A percentile compares a stretch with the other conserved stretches of the same genome.
Conservation (phyloP, 2,797 vertebrate species). For the Tragopan temminckii region DNA sequence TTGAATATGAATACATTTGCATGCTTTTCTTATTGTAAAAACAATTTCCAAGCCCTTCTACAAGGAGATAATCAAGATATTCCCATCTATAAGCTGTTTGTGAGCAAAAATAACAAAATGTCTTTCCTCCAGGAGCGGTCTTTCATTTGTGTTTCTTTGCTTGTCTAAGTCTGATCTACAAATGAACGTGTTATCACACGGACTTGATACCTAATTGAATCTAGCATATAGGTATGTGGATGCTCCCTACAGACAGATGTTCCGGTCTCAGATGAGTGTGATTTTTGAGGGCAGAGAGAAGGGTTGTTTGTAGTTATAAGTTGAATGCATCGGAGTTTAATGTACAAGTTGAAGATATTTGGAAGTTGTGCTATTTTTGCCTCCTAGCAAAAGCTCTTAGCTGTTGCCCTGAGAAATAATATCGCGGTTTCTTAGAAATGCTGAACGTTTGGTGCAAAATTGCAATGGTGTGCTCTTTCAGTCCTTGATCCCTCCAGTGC, state of each 20-base stretch:
- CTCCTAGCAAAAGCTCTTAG: background rate
- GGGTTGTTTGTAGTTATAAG: background rate
- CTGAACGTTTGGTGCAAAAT: too few species aligned
- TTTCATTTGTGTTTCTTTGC: background rate
- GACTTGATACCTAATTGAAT: background rate
- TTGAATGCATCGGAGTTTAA: background rate
- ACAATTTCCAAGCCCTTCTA: background rate
- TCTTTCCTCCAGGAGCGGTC: background rate
- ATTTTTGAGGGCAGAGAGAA: background rate
- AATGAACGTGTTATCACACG: background rate
- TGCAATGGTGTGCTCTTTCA: too few species aligned
- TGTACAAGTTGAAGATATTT: background rate
- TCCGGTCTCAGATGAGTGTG: background rate
- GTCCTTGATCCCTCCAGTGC: too few species aligned
- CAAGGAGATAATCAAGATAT: background rate
- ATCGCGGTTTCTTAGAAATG: background rate
- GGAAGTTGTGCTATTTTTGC: background rate
- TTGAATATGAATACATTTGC: background rate
- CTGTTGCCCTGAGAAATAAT: background rate
- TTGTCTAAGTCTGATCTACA: background rate
- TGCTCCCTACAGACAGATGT: background rate
- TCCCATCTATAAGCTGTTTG: background rate
- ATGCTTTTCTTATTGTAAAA: background rate
- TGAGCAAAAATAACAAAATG: background rate
- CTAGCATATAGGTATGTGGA: background rate